Base-by-base conservation (phyloP, 2,888 invertebrate genomes). In the Drosophila tripunctata region DNA sequence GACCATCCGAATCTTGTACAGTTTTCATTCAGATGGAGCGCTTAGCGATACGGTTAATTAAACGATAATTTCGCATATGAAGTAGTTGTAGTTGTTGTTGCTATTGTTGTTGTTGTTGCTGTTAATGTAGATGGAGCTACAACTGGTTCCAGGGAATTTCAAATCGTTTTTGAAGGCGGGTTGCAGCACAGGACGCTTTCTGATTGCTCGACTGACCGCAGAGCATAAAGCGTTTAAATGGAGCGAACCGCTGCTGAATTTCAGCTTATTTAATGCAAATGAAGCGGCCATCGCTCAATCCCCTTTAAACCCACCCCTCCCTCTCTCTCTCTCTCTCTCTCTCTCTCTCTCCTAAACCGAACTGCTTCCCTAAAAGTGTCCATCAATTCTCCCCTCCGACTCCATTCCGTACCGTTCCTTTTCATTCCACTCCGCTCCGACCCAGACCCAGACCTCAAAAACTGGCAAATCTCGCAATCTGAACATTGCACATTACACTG, bases 211-310 rank as follows among this genome's bases (percentile, higher is more conserved):
- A 60, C 60, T 67, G 79, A 75, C 75, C 70, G 45, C 56, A 60
- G 63, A 67, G 75, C 78, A 82, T 82, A 75, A 77, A 83, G 79
- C 75, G 67, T 60, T 79, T 75, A 75, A 83, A 82, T 83, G 78
- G 68, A 85, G 83, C 89, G 78, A 88, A 76, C 75, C 80, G 87
- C 89, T 88, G 77, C 81, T 86, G 88, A 85, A 90, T 88, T 89
- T 88, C 86, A 90, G 89, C 90, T 90, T 89, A 90, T 90, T 90
- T 90, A 89, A 90, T 90, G 89, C 88, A 89, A 90, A 89, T 90
- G 90, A 89, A 82, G 87, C 89, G 84, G 70, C 80, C 74, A 72
- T 63, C 71, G 47, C 50, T 64, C 61, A 43, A 15, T 10, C 27
- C 27, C 27, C 22, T 10, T 27, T 10, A 27, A 10, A 8, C 10